phyloP scores from a whole-genome alignment of 2,113 vertebrate species.

The Podiceps cristatus region DNA sequence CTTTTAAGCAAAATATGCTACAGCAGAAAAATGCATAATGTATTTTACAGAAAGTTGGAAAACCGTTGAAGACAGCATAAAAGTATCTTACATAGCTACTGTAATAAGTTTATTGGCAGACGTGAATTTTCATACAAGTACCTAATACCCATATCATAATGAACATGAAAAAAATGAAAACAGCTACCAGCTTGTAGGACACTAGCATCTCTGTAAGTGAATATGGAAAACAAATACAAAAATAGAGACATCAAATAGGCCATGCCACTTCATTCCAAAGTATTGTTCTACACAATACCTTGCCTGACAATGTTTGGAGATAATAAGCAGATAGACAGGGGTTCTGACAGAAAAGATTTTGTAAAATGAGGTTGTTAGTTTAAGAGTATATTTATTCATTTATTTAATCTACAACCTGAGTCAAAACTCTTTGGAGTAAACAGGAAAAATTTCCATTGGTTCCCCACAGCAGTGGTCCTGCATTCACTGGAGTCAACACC shows the following conservation, averaged over 20 bases:
- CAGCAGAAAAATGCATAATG: conserved; percentile 30
- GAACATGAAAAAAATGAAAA: background rate
- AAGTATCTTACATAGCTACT: background rate
- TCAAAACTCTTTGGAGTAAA: background rate
- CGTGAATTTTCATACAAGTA: background rate
- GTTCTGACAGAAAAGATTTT: background rate
- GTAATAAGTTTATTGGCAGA: conserved; percentile 7
- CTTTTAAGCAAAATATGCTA: conserved; percentile 47
- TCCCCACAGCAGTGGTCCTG: background rate
- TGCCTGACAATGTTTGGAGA: background rate
- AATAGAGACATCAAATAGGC: background rate
- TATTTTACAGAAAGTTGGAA: conserved; percentile 31
- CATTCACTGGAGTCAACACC: background rate
- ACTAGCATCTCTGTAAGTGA: background rate
- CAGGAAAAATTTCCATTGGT: background rate
- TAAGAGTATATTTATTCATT: background rate
- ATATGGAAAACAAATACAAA: background rate
- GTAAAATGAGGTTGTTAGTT: background rate
- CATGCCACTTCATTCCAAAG: background rate
- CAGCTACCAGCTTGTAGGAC: background rate
- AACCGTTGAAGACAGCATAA: conserved; percentile 37
- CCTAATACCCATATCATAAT: background rate
- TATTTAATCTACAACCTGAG: background rate
- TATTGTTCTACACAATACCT: background rate
- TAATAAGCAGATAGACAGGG: background rate